Evolutionary conservation across 2,797 vertebrate species (phyloP).

Genomic region (Argya squamiceps): DNA sequence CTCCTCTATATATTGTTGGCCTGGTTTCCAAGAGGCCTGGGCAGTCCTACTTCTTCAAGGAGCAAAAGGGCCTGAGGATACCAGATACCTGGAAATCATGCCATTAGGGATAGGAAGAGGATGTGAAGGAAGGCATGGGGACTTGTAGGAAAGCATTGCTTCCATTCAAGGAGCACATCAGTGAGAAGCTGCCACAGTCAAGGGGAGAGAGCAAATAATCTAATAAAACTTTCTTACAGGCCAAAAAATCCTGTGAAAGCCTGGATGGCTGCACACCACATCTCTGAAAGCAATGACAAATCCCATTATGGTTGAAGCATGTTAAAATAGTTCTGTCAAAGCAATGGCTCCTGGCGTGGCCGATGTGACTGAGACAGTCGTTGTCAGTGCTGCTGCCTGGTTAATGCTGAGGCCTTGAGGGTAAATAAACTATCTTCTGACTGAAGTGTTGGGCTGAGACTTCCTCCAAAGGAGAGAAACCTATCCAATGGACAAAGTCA

Average conservation of each 20-base stretch:
- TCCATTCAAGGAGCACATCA: background rate
- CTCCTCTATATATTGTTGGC: background rate
- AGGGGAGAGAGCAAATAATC: background rate
- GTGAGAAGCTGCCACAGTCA: background rate
- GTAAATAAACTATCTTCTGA: background rate
- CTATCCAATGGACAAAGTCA: background rate
- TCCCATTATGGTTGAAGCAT: background rate
- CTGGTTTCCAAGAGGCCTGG: background rate
- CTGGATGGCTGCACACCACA: background rate
- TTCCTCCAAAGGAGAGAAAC: background rate
- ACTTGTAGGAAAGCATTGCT: background rate
- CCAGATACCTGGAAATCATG: background rate
- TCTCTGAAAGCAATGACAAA: conserved; percentile 38
- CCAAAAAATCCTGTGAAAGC: background rate
- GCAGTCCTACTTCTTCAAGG: background rate
- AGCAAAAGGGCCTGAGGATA: background rate
- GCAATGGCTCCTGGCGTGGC: background rate
- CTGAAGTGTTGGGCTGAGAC: background rate
- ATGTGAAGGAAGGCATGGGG: background rate
- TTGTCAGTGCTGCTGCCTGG: background rate
- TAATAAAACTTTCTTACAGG: background rate
- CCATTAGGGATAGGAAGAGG: background rate
- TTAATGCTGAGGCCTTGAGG: background rate
- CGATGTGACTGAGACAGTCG: background rate
- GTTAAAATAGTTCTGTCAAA: conserved; percentile 16